Base-by-base conservation (phyloP, 2,113 vertebrate species). In the Miniopterus natalensis region DNA sequence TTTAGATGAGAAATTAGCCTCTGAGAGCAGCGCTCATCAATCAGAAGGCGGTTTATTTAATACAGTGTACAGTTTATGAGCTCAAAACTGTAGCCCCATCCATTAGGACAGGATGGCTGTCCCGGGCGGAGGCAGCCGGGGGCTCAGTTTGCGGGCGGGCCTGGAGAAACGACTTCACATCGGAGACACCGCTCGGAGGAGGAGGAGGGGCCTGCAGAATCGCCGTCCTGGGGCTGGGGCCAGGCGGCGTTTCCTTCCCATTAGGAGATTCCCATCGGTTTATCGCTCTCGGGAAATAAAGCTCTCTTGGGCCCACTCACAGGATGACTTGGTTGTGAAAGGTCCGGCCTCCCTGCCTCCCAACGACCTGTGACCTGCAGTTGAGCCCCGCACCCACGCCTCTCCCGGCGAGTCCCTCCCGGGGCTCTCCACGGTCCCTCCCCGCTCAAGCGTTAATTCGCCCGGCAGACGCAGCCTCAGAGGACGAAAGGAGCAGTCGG, bases 1-100 rank as follows among this genome's bases (percentile, higher is more conserved):
- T 98, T 98, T 98, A 94, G 97, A 98, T 98, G 96, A 98, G 96
- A 98, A 98, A 98, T 98, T 98, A 98, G 96, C 95, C 97, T 95
- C 94, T 87, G 95, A 98, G 94, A 97, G 68, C 90, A 94, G 94
- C 90, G 96, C 97, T 98, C 98, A 98, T 98, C 95, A 97, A 98
- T 97, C 98, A 98, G 95, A 96, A 98, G 97, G 92, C 92, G 92
- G 90, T 95, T 96, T 98, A 98, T 98, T 98, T 98, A 98, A 98
- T 97, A 94, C 81, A 95, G 92, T 96, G 98, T 97, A 96, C 96
- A 97, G n/a, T 97, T 98, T 97, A 97, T 96, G 95, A 98, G 97
- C 98, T 97, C 89, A 86, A 93, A 98, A 95, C 80, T 97, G 93
- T 90, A 90, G 90, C 74, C 81, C 97, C 81, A 83, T 94, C 85